phyloP scores from a whole-genome alignment of 2,888 invertebrate genomes.

The Lissocephala sabroskyi region DNA sequence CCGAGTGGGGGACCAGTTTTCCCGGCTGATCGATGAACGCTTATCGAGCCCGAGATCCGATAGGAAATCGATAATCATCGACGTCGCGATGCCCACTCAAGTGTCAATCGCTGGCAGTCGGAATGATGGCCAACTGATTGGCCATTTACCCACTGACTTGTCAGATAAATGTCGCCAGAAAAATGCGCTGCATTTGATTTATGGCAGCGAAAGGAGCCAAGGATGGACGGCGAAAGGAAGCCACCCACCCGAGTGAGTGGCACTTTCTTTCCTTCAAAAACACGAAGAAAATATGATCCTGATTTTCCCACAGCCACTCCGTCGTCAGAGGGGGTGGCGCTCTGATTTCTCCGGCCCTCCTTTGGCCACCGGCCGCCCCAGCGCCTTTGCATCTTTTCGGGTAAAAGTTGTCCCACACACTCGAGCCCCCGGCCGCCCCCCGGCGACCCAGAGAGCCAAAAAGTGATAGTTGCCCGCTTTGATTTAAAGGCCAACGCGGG shows the following conservation, averaged over 20 bases:
- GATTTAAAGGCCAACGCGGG: neutral
- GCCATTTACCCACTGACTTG: neutral
- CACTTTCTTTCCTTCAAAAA: no score
- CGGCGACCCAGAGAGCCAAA: neutral
- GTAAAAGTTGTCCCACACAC: slow-evolving; percentile 48
- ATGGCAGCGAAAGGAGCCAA: no score
- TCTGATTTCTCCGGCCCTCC: neutral
- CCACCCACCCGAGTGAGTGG: no score
- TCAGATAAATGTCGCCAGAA: slow-evolving; percentile 5
- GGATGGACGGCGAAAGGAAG: no score
- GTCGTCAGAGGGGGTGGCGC: slow-evolving; percentile 10
- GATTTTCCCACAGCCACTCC: neutral
- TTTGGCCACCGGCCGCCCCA: neutral
- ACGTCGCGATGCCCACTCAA: neutral
- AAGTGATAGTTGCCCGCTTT: slow-evolving; percentile 5
- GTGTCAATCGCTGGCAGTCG: neutral
- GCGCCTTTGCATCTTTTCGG: slow-evolving; percentile 25
- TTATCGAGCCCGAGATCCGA: neutral
- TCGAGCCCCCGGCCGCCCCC: neutral
- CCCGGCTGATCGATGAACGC: no score
- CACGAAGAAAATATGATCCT: no score
- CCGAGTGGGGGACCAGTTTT: no score
- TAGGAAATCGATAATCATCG: neutral
- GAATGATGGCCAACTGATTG: no score
- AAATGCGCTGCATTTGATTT: slow-evolving; percentile 13